Evolutionary conservation across 1,140 invertebrate species (phyloP), one percentile per base, ranked within the genome.

Genomic region (Orius laevigatus): DNA sequence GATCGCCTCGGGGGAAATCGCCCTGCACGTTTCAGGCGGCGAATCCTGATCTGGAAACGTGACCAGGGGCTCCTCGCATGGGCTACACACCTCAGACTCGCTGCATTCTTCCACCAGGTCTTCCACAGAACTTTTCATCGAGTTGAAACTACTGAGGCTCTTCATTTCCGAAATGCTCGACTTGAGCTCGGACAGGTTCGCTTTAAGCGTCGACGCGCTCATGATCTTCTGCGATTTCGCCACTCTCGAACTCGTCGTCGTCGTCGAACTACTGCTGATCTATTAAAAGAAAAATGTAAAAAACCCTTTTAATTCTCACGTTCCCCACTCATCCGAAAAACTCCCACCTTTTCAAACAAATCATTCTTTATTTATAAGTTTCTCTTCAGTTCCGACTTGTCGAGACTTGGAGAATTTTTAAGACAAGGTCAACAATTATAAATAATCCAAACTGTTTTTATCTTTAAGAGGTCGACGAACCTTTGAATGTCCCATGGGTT

Each of bases 81-180:
- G 12, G 6, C 63, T 61, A 54, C 73, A 69, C 39, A 60, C 56
- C 34, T 56, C 49, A 34, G 57, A 56, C 34, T 60, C 58, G 45
- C 63, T 58, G 20, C 18, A 55, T 52, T 66, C 66, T 52, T 72
- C 71, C 31, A 75, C 74, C 54, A 78, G 66, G 56, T 79, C 76
- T 59, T 79, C 78, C 58, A 76, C 66, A 6, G 75, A 77, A 55
- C 70, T 74, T 55, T 71, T 66, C 41, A 78, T 60, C 36, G 64
- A 59, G 65, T 59, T 44, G 16, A 35, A 46, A 49, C 59, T 35
- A 49, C 61, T 58, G 53, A 70, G 51, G 48, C 68, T 74, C 57
- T 79, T 81, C 72, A 84, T 81, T 68, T 83, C 79, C 18, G 78
- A 79, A 63, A 84, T 79, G 56, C 77, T 78, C 58, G 74, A 78